Conservation (phyloP, 2,888 invertebrate genomes). For the Campoplex capitator region DNA sequence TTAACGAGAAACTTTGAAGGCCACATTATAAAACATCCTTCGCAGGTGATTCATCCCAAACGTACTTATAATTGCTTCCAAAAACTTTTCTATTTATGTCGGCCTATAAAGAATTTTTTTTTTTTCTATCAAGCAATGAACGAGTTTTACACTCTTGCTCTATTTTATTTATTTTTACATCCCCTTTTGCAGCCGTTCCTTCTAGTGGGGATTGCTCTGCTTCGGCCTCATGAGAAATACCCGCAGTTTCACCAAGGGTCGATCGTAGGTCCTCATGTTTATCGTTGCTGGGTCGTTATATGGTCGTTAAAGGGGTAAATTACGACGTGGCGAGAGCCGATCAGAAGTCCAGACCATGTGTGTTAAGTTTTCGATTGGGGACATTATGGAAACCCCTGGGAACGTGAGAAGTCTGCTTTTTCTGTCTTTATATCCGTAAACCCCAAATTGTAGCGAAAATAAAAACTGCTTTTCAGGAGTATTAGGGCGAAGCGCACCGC, state of each 20-base stretch:
- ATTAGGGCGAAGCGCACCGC: background rate
- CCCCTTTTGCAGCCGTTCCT: background rate
- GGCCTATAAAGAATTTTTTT: background rate
- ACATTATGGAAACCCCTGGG: slow-evolving; percentile 42
- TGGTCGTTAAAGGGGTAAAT: slow-evolving; percentile 68
- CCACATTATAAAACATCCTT: background rate
- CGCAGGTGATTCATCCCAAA: background rate
- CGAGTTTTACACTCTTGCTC: background rate
- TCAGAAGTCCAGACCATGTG: slow-evolving; percentile 23
- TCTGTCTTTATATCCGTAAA: background rate
- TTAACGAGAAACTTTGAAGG: background rate
- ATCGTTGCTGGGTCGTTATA: slow-evolving; percentile 62
- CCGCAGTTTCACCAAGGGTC: slow-evolving; percentile 19
- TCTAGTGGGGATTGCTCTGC: background rate
- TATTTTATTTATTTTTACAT: slow-evolving; percentile 7
- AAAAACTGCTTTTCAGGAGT: background rate
- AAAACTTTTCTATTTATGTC: background rate
- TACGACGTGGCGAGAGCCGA: slow-evolving; percentile 62
- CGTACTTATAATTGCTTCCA: background rate
- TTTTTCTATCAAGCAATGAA: slow-evolving; percentile 1
- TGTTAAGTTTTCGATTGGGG: slow-evolving; percentile 12
- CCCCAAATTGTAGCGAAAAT: background rate
- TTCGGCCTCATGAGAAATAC: slow-evolving; percentile 17
- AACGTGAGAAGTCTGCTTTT: slow-evolving; percentile 24
- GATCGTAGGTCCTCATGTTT: slow-evolving; percentile 58